A percentile compares a stretch with the other conserved stretches of the same genome.
phyloP scores from a whole-genome alignment of 64 coral and sea anemone genomes.

The Montipora capricornis region DNA sequence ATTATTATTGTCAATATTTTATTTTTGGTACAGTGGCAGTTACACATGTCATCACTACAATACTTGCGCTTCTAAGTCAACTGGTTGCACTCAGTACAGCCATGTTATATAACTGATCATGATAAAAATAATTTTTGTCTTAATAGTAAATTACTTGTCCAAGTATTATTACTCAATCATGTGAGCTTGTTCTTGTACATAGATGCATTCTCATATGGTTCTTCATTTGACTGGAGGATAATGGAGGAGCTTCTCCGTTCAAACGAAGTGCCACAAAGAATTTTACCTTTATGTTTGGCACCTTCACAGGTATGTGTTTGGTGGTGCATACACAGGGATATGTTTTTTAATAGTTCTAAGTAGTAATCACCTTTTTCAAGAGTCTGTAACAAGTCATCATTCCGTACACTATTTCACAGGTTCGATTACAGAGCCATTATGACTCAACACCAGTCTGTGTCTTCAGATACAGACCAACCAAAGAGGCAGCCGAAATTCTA shows the following conservation, averaged over 20 bases:
- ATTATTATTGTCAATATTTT: not conserved
- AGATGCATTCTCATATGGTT: too few species aligned
- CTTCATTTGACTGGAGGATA: too few species aligned
- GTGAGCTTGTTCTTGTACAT: too few species aligned
- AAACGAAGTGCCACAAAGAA: too few species aligned
- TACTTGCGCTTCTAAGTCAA: not conserved
- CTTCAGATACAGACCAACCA: not conserved
- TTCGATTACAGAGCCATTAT: not conserved
- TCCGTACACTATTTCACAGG: not conserved
- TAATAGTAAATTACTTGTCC: not conserved
- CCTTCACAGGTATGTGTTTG: conserved; percentile 5
- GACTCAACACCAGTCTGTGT: not conserved
- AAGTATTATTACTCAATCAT: not conserved
- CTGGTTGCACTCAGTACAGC: not conserved
- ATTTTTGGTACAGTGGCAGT: conserved; percentile 4
- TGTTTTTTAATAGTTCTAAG: not conserved
- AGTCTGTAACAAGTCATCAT: not conserved
- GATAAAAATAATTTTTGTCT: not conserved
- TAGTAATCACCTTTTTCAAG: not conserved
- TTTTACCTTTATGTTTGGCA: too few species aligned
- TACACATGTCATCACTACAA: not conserved
- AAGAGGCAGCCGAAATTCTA: not conserved
- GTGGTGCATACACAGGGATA: not conserved
- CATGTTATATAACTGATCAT: not conserved
- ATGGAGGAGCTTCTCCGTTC: too few species aligned